These are phyloP conservation scores for Pseudomyrmex flavicornis DNA, from an alignment of 1,140 invertebrate genomes.

Conservation along the genomic window DNA sequence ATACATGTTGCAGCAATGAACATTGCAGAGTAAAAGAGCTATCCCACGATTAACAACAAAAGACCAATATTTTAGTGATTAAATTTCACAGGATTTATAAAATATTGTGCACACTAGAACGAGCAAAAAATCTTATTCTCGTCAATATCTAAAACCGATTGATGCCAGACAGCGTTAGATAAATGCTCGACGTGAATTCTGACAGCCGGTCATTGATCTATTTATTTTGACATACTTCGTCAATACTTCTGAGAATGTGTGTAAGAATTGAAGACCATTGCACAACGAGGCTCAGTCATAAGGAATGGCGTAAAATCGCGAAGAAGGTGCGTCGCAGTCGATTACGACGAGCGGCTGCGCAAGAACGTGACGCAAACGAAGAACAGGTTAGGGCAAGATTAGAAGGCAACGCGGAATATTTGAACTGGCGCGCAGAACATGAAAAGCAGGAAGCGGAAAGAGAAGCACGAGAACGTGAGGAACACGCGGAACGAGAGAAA, in stretches of 20 bases:
- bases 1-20: too few relatives aligned
- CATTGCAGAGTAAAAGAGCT: too few relatives aligned
- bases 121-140: too few relatives aligned
- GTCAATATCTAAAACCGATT: too few relatives aligned
- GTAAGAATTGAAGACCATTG: conserved; percentile 38
- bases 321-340: conserved; percentile 87
- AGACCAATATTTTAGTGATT: too few relatives aligned
- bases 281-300: conserved; percentile 77
- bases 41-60: too few relatives aligned
- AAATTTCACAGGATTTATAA: too few relatives aligned
- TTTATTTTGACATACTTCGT: too few relatives aligned
- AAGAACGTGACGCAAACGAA: conserved; percentile 75
- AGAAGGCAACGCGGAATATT: conserved; percentile 80
- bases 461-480: conserved; percentile 82
- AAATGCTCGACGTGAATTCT: too few relatives aligned
- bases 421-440: conserved; percentile 83
- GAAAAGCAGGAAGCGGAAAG: conserved; percentile 82
- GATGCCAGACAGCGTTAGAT: too few relatives aligned
- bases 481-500: conserved; percentile 78
- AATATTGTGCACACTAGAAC: too few relatives aligned
- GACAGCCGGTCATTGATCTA: too few relatives aligned
- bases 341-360: conserved; percentile 84
- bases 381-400: conserved; percentile 72
- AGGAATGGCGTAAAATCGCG: conserved; percentile 87
- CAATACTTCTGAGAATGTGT: conserved; percentile 22